Conservation (phyloP, 1,140 invertebrate genomes). For the Lepidurus apus region DNA sequence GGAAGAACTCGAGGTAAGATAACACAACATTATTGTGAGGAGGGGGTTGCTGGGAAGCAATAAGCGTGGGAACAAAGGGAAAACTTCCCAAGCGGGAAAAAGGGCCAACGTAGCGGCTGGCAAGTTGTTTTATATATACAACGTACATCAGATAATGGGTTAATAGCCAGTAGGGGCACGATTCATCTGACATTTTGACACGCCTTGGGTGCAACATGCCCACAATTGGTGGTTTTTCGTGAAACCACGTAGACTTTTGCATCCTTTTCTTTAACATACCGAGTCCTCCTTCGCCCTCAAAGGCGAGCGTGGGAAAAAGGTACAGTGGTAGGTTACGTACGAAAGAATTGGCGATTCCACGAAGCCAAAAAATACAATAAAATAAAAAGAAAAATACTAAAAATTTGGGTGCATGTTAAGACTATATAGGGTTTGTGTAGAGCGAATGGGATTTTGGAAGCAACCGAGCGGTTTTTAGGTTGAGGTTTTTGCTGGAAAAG, state of each 20-base stretch:
- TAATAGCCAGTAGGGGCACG: constrained; percentile 21
- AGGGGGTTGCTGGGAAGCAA: not conserved
- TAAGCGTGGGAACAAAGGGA: not conserved
- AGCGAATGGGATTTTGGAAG: no score
- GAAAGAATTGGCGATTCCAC: not conserved
- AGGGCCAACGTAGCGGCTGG: not conserved
- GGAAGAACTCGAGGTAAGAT: not conserved
- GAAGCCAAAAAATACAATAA: not conserved
- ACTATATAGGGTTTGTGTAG: no score
- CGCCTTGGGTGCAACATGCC: constrained; percentile 11
- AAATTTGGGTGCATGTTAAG: no score
- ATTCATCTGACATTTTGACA: constrained; percentile 22
- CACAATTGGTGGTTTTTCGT: not conserved
- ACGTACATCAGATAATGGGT: constrained; percentile 11
- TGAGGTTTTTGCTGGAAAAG: no score
- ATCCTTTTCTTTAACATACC: not conserved
- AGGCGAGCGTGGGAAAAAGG: not conserved
- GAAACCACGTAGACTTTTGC: not conserved
- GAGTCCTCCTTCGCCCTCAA: not conserved
- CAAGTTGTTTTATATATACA: not conserved
- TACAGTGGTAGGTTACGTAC: not conserved
- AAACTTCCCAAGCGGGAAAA: not conserved
- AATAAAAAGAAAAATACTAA: not conserved
- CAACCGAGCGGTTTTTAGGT: no score
- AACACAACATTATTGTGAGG: not conserved